Base-by-base conservation (phyloP, 2,797 vertebrate species). In the Caiman crocodilus region DNA sequence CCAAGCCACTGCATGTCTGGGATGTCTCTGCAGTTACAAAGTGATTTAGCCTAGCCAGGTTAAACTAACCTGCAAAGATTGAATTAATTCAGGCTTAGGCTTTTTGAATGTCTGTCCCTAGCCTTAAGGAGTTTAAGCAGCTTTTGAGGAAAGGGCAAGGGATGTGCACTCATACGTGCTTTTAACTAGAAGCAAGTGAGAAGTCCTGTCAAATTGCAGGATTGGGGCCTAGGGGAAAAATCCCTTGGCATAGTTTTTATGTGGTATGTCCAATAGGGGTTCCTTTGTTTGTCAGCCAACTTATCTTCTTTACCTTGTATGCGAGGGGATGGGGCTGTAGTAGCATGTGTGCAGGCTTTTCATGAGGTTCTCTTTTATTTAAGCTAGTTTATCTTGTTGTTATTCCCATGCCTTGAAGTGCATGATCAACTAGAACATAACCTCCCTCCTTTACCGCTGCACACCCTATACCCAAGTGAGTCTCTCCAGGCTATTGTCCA, bases 241-340 rank as follows among this genome's bases (percentile, higher is more conserved):
- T 57, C 35, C 59, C 30, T 73, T 83, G 89, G 35, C 17, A 14
- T 12, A 23, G 0, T 26, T 79, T 30, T 71, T 63, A 30, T 11
- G 0, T 0, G 0, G n/a, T 55, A 30, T 71, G 55, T 78, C 30
- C 1, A 1, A 2, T 3, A 63, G 73, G 21, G 14, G 42, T 76
- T 79, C 63, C n/a, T 63, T n/a, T 42, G 5, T 55, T 30, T 56
- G 42, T 50, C 42, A 50, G 42, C 42, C 42, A 50, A 11, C 42
- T 50, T 50, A 50, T 73, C 35, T 23, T 73, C 50, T 42, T 73
- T 16, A 50, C 42, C 42, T 10, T 10, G 69, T 13, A 25, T 26
- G 35, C 13, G 35, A 21, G 25, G 23, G 23, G 23, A 14, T 5
- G 23, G 69, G 23, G 35, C 23, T 14, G 15, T 26, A 35, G 42